Evolutionary conservation across 2,113 vertebrate genomes (phyloP), one percentile per base, ranked within the genome.

Genomic region (Girardinichthys multiradiatus): DNA sequence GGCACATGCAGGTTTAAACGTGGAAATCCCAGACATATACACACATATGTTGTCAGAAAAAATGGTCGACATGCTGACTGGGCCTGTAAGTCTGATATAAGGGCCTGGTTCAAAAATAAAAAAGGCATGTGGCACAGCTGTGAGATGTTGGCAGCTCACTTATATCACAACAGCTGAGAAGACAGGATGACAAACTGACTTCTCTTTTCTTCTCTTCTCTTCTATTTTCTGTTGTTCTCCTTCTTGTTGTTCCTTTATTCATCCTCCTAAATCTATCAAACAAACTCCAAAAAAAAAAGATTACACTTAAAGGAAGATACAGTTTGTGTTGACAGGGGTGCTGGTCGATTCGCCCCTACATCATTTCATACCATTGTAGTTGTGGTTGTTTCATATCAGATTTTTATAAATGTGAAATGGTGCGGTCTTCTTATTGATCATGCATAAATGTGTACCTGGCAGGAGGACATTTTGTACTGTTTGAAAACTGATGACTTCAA

Each of bases 151-250:
- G 91, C 93, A 93, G 94, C 86, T 92, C 65, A 35, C 84, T 87
- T 92, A 92, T 94, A 96, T 93, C 92, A 72, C 92, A 94, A 95
- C 95, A 97, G 96, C 95, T 96, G 96, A 96, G 92, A 93, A 91
- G 94, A 94, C 93, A 91, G 75, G 87, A 68, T 62, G 66, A 69
- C 67, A 30, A 70, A 76, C 77, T 79, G 70, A 39, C 75, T 80
- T 73, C 76, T 70, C 64, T n/a, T n/a, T n/a, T n/a, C n/a, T n/a
- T n/a, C n/a, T n/a, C n/a, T n/a, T n/a, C 74, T 74, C 57, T 72
- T 74, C 85, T 79, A 76, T 69, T 59, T 67, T 30, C 54, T 35
- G 67, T 62, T 28, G 2, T 63, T 76, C 62, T 75, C 68, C 79
- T 54, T 57, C 57, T 60, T 64, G 73, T 72, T 48, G 61, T 70